A percentile compares a stretch with the other conserved stretches of the same genome.
Conservation (phyloP, 2,113 vertebrate species). For the Phylloscopus trochiloides region DNA sequence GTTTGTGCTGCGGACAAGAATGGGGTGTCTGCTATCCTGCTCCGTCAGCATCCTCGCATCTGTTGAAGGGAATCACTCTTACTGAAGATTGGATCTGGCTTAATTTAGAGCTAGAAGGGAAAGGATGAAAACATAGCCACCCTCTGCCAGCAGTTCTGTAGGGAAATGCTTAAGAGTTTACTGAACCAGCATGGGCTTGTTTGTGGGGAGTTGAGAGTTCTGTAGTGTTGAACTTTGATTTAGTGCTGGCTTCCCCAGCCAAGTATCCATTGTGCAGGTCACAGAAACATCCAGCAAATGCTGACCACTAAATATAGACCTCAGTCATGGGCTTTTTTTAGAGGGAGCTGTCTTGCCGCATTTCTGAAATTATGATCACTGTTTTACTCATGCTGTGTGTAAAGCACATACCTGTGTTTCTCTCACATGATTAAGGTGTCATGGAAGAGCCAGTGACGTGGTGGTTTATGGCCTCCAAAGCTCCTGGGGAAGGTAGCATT, state of each 20-base stretch:
- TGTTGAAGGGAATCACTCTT: background rate
- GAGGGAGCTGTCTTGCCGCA: slow-evolving; percentile 21
- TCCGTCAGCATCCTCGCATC: background rate
- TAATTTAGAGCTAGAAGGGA: background rate
- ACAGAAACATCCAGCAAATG: slow-evolving; percentile 20
- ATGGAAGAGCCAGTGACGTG: fast-evolving
- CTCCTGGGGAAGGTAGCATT: slow-evolving; percentile 36
- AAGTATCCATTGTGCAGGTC: background rate
- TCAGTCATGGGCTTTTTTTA: slow-evolving; percentile 33
- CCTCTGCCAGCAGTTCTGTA: background rate
- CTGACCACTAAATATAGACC: slow-evolving; percentile 44
- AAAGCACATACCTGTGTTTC: slow-evolving; percentile 12
- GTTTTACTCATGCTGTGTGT: slow-evolving; percentile 36
- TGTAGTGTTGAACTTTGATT: background rate
- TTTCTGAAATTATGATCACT: background rate
- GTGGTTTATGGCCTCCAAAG: background rate
- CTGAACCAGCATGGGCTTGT: background rate
- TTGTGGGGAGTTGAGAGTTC: background rate
- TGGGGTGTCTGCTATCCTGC: background rate
- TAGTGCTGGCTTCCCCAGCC: background rate
- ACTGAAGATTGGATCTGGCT: background rate
- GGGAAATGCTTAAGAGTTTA: background rate
- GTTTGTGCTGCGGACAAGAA: background rate
- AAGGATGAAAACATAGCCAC: background rate
- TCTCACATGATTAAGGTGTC: slow-evolving; percentile 29